Conservation (phyloP, 2,113 vertebrate genomes). For the Brienomyrus longianalis region DNA sequence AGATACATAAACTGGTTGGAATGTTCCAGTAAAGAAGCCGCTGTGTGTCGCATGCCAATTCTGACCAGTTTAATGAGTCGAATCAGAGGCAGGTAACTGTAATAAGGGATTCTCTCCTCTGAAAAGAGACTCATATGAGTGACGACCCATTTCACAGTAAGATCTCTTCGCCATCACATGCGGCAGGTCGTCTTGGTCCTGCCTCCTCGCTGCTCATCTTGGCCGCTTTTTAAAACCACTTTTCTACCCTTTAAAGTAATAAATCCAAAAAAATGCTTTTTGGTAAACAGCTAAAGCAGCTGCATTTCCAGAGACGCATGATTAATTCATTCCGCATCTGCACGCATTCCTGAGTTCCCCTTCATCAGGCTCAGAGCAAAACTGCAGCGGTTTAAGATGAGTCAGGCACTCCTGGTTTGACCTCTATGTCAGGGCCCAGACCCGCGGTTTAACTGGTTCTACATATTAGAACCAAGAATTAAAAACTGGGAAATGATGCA, state of each 20-base stretch:
- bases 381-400: not conserved
- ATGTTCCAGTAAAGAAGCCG: not conserved
- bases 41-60: not conserved
- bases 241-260: not conserved
- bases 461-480: not conserved
- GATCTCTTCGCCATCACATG: not conserved
- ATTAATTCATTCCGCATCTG: not conserved
- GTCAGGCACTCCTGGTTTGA: not conserved
- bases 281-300: not conserved
- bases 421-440: not conserved
- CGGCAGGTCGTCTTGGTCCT: not conserved
- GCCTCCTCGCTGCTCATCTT: not conserved
- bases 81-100: not conserved
- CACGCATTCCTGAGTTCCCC: not conserved
- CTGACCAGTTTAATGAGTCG: too few relatives aligned
- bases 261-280: not conserved
- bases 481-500: not conserved
- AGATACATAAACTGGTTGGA: not conserved
- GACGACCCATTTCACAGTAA: not conserved
- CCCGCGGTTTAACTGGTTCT: not conserved
- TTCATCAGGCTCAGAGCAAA: not conserved
- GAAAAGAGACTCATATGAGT: not conserved
- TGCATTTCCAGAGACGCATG: not conserved
- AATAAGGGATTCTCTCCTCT: not conserved
- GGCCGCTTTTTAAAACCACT: not conserved